Conservation (phyloP, 2,888 invertebrate genomes). For the Acleris laterana region DNA sequence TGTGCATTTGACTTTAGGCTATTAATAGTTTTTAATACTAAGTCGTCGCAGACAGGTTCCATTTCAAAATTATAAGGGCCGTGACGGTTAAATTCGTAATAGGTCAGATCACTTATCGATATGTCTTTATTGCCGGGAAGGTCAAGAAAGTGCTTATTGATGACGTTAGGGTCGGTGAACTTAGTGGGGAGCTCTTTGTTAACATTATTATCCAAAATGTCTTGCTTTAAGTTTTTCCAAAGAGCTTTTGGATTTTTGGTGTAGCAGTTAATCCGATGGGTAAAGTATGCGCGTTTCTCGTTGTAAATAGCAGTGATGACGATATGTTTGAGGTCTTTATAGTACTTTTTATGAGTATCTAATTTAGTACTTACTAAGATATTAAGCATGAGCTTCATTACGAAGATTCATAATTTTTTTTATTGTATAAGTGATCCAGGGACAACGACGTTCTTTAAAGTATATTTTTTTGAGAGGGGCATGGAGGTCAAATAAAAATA, state of each 20-base stretch:
- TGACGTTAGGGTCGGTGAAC: background rate
- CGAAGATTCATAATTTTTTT: background rate
- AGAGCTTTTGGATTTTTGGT: background rate
- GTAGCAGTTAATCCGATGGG: background rate
- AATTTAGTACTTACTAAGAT: background rate
- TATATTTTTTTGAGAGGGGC: background rate
- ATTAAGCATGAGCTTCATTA: background rate
- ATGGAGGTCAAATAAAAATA: background rate
- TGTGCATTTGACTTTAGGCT: no score
- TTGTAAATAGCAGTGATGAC: background rate
- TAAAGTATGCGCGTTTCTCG: conserved; percentile 4
- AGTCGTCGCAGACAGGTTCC: no score
- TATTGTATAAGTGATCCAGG: background rate
- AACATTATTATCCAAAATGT: background rate
- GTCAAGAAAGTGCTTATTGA: conserved; percentile 1
- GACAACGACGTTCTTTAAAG: background rate
- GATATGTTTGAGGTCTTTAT: background rate
- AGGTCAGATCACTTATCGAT: background rate
- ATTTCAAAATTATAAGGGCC: no score
- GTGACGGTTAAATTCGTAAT: no score
- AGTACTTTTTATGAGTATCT: background rate
- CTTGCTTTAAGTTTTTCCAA: conserved; percentile 6
- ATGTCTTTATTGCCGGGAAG: background rate
- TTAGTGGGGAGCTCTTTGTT: background rate
- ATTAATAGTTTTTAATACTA: no score